A percentile compares a stretch with the other conserved stretches of the same genome.
Conservation (phyloP, 2,797 vertebrate species). For the Ciconia nigra region DNA sequence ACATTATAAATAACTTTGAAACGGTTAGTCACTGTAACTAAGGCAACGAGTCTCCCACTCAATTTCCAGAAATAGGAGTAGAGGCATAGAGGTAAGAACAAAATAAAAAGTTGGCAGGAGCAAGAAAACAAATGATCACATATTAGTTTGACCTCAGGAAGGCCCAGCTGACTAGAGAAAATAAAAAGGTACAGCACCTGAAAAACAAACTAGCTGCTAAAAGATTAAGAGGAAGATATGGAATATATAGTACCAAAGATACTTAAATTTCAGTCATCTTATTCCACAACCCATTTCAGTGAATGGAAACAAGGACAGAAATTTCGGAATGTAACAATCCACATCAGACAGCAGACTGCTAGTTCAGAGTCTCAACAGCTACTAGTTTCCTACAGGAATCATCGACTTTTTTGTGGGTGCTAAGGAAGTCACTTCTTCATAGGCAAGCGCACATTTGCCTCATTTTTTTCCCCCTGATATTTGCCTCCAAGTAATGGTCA, state of each 20-base stretch:
- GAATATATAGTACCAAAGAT: neutral
- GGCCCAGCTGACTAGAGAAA: neutral
- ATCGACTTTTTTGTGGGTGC: neutral
- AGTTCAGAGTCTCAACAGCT: neutral
- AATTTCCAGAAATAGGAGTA: conserved; percentile 49
- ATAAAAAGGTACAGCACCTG: neutral
- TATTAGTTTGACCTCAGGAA: neutral
- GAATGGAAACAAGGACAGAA: neutral
- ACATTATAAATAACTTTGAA: conserved; percentile 59
- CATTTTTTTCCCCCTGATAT: neutral
- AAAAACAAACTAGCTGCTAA: neutral
- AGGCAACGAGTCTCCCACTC: conserved; percentile 63
- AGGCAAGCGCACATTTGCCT: neutral
- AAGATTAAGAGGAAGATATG: neutral
- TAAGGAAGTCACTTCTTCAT: neutral
- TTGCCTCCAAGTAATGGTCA: neutral
- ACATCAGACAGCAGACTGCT: neutral
- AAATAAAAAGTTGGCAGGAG: conserved; percentile 13
- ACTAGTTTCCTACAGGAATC: neutral
- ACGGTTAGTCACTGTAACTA: conserved; percentile 52
- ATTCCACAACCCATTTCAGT: neutral
- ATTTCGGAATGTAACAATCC: neutral
- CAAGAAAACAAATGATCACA: conserved; percentile 1
- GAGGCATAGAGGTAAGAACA: conserved; percentile 39
- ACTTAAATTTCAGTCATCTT: neutral